Conservation (phyloP, 2,113 vertebrate species). For the Channa maculata region DNA sequence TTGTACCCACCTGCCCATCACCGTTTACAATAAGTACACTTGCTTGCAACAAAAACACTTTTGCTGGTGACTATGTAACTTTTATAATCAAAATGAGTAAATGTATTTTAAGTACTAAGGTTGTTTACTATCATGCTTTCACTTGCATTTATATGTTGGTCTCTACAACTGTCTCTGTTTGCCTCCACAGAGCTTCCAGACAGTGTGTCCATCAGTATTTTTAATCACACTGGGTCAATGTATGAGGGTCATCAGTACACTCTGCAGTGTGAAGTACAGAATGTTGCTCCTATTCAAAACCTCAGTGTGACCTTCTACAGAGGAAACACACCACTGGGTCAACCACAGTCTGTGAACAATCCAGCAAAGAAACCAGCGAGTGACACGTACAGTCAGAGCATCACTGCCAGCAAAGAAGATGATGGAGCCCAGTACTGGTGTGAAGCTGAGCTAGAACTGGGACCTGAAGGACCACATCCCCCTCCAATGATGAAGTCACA, state of each 20-base stretch:
- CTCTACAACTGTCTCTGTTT: not conserved
- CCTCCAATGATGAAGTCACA: slow-evolving; percentile 32
- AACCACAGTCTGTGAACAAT: accelerated
- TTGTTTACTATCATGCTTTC: not conserved
- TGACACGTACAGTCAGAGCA: not conserved
- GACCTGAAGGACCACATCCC: slow-evolving; percentile 8
- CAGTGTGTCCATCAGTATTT: slow-evolving; percentile 40
- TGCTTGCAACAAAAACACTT: too few species aligned
- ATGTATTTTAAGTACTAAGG: too few species aligned
- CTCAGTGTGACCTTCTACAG: slow-evolving; percentile 61
- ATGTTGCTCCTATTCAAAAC: slow-evolving; percentile 29
- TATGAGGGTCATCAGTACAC: slow-evolving; percentile 7
- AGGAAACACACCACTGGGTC: not conserved
- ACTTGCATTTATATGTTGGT: not conserved
- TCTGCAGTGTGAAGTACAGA: slow-evolving; percentile 67
- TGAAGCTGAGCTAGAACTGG: slow-evolving; percentile 50
- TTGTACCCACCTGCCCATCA: not conserved
- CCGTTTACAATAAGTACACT: slow-evolving; percentile 50
- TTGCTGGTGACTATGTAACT: not conserved
- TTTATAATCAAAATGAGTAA: too few species aligned
- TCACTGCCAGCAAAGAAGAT: slow-evolving; percentile 24
- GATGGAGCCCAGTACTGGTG: slow-evolving; percentile 50
- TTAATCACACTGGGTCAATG: slow-evolving; percentile 34
- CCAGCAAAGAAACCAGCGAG: not conserved
- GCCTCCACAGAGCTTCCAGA: slow-evolving; percentile 63